Conservation (phyloP, 92 coral and sea anemone genomes). For the Virgularia gustaviana region DNA sequence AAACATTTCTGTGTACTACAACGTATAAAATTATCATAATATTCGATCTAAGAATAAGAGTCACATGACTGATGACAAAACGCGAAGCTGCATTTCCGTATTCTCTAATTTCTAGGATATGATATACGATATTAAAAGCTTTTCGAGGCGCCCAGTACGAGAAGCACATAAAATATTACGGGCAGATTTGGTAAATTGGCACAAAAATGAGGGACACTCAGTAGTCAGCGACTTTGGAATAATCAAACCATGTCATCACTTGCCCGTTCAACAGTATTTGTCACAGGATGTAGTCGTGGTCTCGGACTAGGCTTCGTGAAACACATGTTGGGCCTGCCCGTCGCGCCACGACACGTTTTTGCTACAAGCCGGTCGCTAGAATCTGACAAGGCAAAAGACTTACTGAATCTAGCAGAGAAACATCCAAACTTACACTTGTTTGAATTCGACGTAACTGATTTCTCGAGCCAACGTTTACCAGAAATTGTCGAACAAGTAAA, state of each 20-base stretch:
- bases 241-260: conserved; percentile 23
- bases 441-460: conserved; percentile 59
- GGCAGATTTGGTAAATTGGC: no score
- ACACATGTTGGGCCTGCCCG: conserved; percentile 53
- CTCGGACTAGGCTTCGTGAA: conserved; percentile 69
- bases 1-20: no score
- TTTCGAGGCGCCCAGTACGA: no score
- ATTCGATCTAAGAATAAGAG: no score
- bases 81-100: no score
- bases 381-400: conserved; percentile 52
- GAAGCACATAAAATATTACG: no score
- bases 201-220: no score
- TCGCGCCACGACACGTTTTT: conserved; percentile 59
- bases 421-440: conserved; percentile 56
- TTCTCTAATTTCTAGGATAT: no score
- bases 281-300: conserved; percentile 74
- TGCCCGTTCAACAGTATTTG: conserved; percentile 48
- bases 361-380: conserved; percentile 64
- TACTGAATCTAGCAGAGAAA: conserved; percentile 40
- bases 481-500: conserved; percentile 7
- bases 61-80: no score
- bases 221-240: no score
- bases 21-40: no score
- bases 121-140: no score
- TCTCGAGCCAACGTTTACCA: neutral